Evolutionary conservation across 2,888 invertebrate genomes (phyloP), one percentile per base, ranked within the genome.

Genomic region (Melieria picta): DNA sequence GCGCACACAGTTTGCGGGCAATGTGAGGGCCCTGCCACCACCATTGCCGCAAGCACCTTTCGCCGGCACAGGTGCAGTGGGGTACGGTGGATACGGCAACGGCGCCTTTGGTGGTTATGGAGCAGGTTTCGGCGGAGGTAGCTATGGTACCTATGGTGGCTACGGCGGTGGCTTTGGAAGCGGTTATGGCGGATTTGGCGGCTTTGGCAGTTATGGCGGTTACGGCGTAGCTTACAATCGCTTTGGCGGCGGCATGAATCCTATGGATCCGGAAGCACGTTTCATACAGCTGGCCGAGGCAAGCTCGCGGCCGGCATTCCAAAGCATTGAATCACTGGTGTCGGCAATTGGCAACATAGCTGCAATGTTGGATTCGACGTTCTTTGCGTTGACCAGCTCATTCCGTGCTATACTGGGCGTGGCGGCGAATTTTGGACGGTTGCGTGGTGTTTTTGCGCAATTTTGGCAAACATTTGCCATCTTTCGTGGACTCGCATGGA

Each of bases 291-390:
- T 94, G 82, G 97, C 97, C 0, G 97, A 97, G 86, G 97, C 97
- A 79, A 94, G 92, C 80, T 95, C 97, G 0, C 89, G 97, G 61
- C 94, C 94, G 70, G 96, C 99, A 7, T 99, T 99, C 86, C 94
- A 97, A 81, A 96, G 96, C 11, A 96, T 99, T 77, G 97, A 98
- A 86, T 93, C 96, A 66, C 89, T 98, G 30, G 95, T 97, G 3
- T 91, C 93, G 78, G 96, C 98, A 0, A 94, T 98, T 77, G 93
- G 94, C 16, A 97, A 98, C 66, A 91, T 99, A 4, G 95, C 97
- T 4, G 95, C 97, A 91, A 97, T 99, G 96, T 87, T 99, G 70
- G 98, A 98, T 82, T 98, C 97, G 42, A 98, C 98, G 60, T 98
- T 97, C 86, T 94, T 95, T 84, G 98, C 98, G 4, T 90, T 99